Evolutionary conservation across 2,797 vertebrate species (phyloP).

Genomic region (Taeniopygia guttata): DNA sequence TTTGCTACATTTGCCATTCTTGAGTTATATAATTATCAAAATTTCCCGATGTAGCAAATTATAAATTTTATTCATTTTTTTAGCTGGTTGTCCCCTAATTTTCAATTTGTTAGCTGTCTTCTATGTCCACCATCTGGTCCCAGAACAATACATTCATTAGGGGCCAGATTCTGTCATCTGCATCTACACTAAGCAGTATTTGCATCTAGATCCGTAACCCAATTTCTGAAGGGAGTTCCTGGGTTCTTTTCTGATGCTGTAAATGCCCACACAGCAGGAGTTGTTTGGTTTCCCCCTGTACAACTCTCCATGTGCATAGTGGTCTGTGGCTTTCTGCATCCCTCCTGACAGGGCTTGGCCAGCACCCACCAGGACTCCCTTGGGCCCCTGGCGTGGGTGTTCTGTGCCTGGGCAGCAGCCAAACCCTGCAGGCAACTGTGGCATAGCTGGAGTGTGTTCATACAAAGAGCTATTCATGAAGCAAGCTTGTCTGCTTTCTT

Average conservation of each 20-base stretch:
- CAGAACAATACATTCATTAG: not conserved
- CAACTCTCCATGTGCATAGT: accelerated
- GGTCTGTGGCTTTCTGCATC: not conserved
- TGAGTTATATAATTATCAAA: not conserved
- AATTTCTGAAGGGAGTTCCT: not conserved
- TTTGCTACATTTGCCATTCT: not conserved
- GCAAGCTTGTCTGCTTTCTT: not conserved
- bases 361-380: accelerated
- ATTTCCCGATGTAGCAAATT: not conserved
- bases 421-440: not conserved
- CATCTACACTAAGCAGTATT: not conserved
- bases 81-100: not conserved
- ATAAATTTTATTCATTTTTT: not conserved
- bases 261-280: not conserved
- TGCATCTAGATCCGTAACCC: accelerated
- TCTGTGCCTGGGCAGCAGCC: not conserved
- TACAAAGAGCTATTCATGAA: accelerated
- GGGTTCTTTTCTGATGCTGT: not conserved
- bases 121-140: not conserved
- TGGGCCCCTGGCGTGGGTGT: accelerated
- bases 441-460: accelerated
- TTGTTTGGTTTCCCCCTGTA: not conserved
- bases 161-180: not conserved
- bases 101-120: not conserved
- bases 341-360: not conserved